Evolutionary conservation across 2,797 vertebrate genomes (phyloP).

Genomic region (Centroberyx gerrardi): DNA sequence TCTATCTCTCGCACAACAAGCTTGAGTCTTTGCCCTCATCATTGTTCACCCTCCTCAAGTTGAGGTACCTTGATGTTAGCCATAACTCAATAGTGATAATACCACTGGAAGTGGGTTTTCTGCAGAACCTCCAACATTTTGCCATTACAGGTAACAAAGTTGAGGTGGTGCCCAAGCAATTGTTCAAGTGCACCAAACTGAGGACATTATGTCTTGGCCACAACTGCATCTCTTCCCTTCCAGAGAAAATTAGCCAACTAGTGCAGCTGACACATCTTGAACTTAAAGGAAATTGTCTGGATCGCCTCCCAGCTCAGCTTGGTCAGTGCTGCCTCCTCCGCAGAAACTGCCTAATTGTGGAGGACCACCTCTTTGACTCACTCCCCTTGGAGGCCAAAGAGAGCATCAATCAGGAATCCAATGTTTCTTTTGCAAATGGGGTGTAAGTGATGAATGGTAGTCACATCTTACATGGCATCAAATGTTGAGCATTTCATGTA

Average conservation of each 20-base stretch:
- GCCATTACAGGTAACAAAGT: slow-evolving; percentile 96
- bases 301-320: slow-evolving; percentile 93
- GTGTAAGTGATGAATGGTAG: slow-evolving; percentile 84
- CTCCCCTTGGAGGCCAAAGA: slow-evolving; percentile 96
- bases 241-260: slow-evolving; percentile 93
- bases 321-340: slow-evolving; percentile 93
- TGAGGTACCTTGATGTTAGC: slow-evolving; percentile 95
- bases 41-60: slow-evolving; percentile 95
- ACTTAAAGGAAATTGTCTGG: slow-evolving; percentile 97
- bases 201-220: slow-evolving; percentile 94
- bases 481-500: slow-evolving; percentile 1
- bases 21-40: slow-evolving; percentile 93
- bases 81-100: slow-evolving; percentile 92
- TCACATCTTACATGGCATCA: neutral
- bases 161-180: slow-evolving; percentile 93
- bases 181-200: slow-evolving; percentile 97
- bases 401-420: slow-evolving; percentile 93
- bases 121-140: slow-evolving; percentile 97
- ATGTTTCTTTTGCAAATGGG: slow-evolving; percentile 90
- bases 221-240: slow-evolving; percentile 92
- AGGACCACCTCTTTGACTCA: slow-evolving; percentile 97
- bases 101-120: slow-evolving; percentile 92
- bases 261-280: slow-evolving; percentile 94
- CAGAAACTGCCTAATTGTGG: slow-evolving; percentile 92
- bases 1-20: slow-evolving; percentile 98